Conservation (phyloP, 2,113 vertebrate genomes). For the Nerophis ophidion region DNA sequence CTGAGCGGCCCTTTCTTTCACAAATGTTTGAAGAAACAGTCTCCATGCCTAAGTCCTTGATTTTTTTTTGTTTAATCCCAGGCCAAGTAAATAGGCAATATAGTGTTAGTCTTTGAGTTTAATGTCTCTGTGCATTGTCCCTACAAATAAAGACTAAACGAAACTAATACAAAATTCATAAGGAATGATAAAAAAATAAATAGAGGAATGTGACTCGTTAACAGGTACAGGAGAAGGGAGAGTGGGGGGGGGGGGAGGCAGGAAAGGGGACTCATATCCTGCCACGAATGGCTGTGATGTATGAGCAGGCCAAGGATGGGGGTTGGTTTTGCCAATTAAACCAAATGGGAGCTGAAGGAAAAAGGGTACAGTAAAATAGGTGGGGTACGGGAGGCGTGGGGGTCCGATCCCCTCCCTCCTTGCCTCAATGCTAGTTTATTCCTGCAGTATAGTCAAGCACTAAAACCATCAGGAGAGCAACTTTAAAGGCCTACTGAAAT, state of each 20-base stretch:
- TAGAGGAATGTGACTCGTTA: constrained; percentile 46
- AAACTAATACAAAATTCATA: not conserved
- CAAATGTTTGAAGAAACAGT: no score
- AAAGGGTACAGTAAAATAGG: constrained; percentile 32
- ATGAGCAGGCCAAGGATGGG: constrained; percentile 56
- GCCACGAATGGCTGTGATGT: constrained; percentile 60
- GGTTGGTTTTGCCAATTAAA: constrained; percentile 61
- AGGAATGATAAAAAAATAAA: constrained; percentile 24
- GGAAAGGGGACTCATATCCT: constrained; percentile 69
- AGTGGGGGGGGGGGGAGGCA: constrained; percentile 43
- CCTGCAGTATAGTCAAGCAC: not conserved
- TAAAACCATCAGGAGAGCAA: constrained; percentile 1
- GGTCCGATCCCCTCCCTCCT: constrained; percentile 1
- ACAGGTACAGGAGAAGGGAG: constrained; percentile 36
- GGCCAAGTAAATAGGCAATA: no score
- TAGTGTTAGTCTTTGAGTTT: no score
- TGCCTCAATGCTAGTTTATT: not conserved
- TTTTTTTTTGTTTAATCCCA: no score
- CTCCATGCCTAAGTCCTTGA: no score
- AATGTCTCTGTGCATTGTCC: no score
- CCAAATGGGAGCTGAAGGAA: constrained; percentile 45
- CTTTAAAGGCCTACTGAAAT: no score
- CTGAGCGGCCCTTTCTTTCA: no score
- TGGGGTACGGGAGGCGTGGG: constrained; percentile 24
- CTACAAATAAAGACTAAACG: no score